Evolutionary conservation across 2,888 invertebrate genomes (phyloP).

Genomic region (Campaea margaritaria): DNA sequence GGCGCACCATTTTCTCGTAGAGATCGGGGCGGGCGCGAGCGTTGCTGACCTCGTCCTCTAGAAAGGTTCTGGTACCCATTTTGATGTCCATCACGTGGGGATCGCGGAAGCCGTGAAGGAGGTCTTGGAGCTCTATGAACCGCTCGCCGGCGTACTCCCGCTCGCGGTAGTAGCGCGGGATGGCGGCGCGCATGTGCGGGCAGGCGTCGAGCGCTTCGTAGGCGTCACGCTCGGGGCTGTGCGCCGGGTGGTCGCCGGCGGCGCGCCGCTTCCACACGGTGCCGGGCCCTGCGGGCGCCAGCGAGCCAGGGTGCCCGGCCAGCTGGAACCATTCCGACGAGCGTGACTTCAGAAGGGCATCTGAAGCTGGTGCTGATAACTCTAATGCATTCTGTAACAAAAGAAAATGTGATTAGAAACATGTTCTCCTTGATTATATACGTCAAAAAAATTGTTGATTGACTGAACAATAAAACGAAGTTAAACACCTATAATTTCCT

Average conservation of each 20-base stretch:
- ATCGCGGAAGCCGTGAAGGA: conserved; percentile 94
- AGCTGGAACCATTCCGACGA: conserved; percentile 94
- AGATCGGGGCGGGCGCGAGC: conserved; percentile 93
- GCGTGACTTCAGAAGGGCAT: conserved; percentile 91
- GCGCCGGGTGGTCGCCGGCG: conserved; percentile 87
- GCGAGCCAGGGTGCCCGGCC: conserved; percentile 96
- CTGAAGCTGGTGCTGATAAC: conserved; percentile 95
- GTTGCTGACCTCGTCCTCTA: conserved; percentile 97
- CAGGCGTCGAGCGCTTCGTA: conserved; percentile 93
- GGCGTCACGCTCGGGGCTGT: conserved; percentile 90
- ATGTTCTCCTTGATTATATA: not conserved
- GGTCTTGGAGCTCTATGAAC: conserved; percentile 98
- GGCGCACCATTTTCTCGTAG: conserved; percentile 97
- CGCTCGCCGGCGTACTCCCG: conserved; percentile 91
- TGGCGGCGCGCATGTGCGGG: conserved; percentile 88
- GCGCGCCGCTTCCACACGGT: conserved; percentile 97
- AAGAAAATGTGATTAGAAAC: conserved; percentile 9
- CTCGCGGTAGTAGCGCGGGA: conserved; percentile 94
- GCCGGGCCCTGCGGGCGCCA: conserved; percentile 96
- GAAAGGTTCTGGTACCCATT: conserved; percentile 97
- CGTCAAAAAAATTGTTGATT: not conserved
- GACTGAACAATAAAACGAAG: too few relatives aligned
- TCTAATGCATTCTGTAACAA: conserved; percentile 93
- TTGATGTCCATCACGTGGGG: conserved; percentile 99
- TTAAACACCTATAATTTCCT: too few relatives aligned